Conservation (phyloP, 2,888 invertebrate genomes). For the Kuschelorhynchus macadamiae region DNA sequence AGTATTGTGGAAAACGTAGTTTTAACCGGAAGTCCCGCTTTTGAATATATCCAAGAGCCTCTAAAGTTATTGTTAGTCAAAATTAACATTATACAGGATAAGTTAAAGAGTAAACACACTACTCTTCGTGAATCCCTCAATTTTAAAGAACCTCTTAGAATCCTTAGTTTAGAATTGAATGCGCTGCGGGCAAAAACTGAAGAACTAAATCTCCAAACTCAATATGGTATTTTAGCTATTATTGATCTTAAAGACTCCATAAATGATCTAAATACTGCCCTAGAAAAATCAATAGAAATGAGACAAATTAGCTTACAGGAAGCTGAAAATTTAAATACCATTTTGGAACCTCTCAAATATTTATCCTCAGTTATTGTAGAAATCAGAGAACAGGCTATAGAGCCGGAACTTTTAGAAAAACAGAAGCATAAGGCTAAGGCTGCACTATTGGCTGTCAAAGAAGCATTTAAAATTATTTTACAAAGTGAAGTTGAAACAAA, state of each 20-base stretch:
- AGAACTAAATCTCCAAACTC: conserved; percentile 36
- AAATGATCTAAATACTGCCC: conserved; percentile 6
- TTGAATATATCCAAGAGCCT: conserved; percentile 51
- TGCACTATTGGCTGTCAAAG: conserved; percentile 49
- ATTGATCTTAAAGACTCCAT: conserved; percentile 34
- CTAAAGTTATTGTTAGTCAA: conserved; percentile 51
- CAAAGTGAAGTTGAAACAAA: background rate
- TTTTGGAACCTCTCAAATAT: conserved; percentile 48
- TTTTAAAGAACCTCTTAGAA: conserved; percentile 5
- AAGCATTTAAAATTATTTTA: conserved; percentile 36
- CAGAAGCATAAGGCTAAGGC: conserved; percentile 35
- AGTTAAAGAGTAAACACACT: too few species aligned
- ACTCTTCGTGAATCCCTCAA: too few species aligned
- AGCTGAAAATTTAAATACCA: conserved; percentile 9
- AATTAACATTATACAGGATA: conserved; percentile 47
- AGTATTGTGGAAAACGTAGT: conserved; percentile 5
- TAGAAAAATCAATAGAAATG: conserved; percentile 12
- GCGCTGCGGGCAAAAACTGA: conserved; percentile 11
- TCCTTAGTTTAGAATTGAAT: conserved; percentile 22
- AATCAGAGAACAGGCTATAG: conserved; percentile 35
- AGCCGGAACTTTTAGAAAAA: conserved; percentile 23
- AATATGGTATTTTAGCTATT: conserved; percentile 47
- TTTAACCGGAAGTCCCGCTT: conserved; percentile 12
- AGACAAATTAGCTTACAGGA: too few species aligned
- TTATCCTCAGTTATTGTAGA: conserved; percentile 43